Evolutionary conservation across 1,140 invertebrate genomes (phyloP).

Genomic region (Forficula auricularia): DNA sequence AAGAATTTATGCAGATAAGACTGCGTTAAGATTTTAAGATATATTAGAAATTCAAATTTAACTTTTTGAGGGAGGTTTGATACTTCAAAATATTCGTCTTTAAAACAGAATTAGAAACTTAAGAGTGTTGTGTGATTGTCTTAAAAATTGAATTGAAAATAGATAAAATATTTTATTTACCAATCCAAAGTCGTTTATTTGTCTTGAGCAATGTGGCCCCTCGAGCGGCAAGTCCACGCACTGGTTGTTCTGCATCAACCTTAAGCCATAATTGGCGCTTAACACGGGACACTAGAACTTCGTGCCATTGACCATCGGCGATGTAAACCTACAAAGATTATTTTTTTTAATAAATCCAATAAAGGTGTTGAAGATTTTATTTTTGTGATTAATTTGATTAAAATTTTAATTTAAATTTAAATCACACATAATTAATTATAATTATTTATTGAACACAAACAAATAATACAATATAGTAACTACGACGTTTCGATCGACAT

Average conservation of each 20-base stretch:
- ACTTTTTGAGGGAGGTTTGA: no score
- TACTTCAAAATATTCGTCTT: no score
- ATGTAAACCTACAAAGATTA: slow-evolving; percentile 38
- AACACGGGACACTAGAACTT: slow-evolving; percentile 41
- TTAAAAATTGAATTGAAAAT: background rate
- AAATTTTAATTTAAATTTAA: slow-evolving; percentile 2
- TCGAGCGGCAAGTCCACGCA: slow-evolving; percentile 39
- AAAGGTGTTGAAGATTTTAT: no score
- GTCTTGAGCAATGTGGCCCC: slow-evolving; percentile 50
- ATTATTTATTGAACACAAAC: no score
- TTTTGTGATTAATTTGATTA: no score
- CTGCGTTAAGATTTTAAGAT: no score
- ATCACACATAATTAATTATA: no score
- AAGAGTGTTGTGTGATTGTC: background rate
- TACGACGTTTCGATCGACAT: no score
- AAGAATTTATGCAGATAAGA: no score
- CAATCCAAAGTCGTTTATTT: slow-evolving; percentile 59
- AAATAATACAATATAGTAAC: no score
- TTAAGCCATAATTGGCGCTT: slow-evolving; percentile 47
- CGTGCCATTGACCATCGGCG: slow-evolving; percentile 58
- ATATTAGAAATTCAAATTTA: no score
- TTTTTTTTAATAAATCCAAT: slow-evolving; percentile 1
- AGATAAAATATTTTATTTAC: slow-evolving; percentile 24
- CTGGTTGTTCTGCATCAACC: slow-evolving; percentile 43
- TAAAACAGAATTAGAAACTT: no score